These are phyloP conservation scores for Tetrao urogallus DNA, from an alignment of 2,113 vertebrate genomes.

Conservation along the genomic window DNA sequence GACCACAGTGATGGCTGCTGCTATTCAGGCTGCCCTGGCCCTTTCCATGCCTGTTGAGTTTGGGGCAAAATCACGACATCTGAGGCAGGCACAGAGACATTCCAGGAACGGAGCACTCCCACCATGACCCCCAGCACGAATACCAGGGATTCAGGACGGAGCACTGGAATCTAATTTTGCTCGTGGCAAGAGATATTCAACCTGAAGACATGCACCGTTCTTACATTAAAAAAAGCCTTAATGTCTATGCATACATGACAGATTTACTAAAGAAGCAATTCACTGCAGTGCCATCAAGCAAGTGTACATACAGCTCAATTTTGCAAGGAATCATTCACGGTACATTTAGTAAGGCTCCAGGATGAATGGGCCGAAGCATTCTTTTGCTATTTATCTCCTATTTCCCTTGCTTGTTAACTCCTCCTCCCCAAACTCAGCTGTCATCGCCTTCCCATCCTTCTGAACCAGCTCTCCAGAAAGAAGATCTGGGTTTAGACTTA, in stretches of 20 bases:
- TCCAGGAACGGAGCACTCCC: not conserved
- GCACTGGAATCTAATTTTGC: not conserved
- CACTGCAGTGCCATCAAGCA: not conserved
- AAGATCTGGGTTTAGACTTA: too few species aligned
- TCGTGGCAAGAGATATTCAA: not conserved
- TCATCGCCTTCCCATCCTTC: not conserved
- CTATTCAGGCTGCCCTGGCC: not conserved
- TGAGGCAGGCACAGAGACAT: accelerated
- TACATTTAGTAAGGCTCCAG: not conserved
- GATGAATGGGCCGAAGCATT: constrained; percentile 1
- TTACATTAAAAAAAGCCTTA: not conserved
- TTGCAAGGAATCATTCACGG: not conserved
- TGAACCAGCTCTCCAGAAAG: not conserved
- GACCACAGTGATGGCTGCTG: not conserved
- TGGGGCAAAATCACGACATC: not conserved
- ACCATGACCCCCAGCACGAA: too few species aligned
- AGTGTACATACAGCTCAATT: not conserved
- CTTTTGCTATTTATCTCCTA: constrained; percentile 11
- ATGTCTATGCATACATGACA: not conserved
- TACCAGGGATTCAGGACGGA: accelerated
- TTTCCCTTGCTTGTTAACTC: not conserved
- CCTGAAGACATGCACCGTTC: not conserved
- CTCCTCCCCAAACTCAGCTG: accelerated
- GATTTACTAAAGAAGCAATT: not conserved
- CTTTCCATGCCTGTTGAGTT: not conserved